Percentiles rank a stretch among this genome's conserved stretches.
phyloP scores from a whole-genome alignment of 2,888 invertebrate genomes.

The Thysanoteuthis rhombus region DNA sequence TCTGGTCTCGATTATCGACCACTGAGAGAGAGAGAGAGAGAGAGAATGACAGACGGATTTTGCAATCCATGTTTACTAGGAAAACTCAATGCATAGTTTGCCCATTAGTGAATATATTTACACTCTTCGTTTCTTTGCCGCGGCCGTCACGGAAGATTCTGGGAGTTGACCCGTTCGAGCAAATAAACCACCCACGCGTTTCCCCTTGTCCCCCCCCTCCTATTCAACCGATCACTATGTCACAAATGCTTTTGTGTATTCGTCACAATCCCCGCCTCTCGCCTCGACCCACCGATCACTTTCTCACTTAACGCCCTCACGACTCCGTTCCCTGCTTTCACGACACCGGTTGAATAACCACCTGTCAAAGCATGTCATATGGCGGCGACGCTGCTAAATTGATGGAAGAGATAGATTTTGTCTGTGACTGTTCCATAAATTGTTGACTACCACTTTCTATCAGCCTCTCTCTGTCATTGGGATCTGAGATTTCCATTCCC shows the following conservation, averaged over 20 bases:
- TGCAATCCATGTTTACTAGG: background rate
- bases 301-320: background rate
- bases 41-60: background rate
- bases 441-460: background rate
- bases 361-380: background rate
- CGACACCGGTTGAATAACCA: background rate
- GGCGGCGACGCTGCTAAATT: background rate
- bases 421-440: background rate
- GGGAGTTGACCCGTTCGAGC: background rate
- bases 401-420: background rate
- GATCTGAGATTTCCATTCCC: too few species aligned
- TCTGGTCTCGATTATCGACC: too few species aligned
- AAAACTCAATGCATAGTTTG: background rate
- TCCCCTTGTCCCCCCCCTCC: background rate
- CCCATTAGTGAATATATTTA: background rate
- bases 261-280: background rate
- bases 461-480: background rate
- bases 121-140: background rate
- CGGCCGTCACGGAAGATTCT: background rate
- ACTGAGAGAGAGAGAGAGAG: background rate
- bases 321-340: background rate
- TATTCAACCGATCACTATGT: background rate
- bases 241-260: background rate
- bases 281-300: too few species aligned
- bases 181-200: background rate